Base-by-base conservation (phyloP, 1,140 invertebrate genomes). In the Lucilia cuprina region DNA sequence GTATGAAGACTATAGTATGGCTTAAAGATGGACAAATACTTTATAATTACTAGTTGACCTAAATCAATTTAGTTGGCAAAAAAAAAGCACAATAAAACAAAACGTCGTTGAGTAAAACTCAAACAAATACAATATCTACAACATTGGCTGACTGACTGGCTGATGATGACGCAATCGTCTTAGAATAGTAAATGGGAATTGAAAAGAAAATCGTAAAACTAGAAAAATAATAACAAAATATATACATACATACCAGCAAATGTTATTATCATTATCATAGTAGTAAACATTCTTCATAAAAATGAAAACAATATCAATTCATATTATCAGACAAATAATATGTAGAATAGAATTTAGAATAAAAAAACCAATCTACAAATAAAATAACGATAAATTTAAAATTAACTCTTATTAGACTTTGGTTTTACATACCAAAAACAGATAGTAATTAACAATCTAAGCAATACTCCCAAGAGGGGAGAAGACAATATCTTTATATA, bases 81-180 rank as follows among this genome's bases (percentile, higher is more conserved):
- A 55, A 55, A 55, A 55, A 55, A 55, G 12, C 7, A 14, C 13
- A 14, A 55, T 55, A 55, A 55, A 55, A 55, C 50, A 13, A 55
- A 41, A 55, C 50, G 13, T 5, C 12, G 13, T 55, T 17, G 9
- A 17, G 4, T 55, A 55, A 55, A 55, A 13, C 50, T 55, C 9
- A 55, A 2, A 3, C 41, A 41, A 41, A 41, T 41, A 41, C 41
- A 41, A 41, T 8, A 5, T 55, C 10, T 55, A 17, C 13, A 55
- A n/a, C n/a, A n/a, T n/a, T n/a, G n/a, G n/a, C n/a, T n/a, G n/a
- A n/a, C n/a, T n/a, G n/a, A 55, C 17, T 55, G 50, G 12, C 12
- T 55, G 50, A 55, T 30, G 55, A 82, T 82, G 80, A 60, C 80
- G 49, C 55, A 82, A 82, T 82, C 80, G 21, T 82, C 55, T 82